phyloP scores from a whole-genome alignment of 2,888 invertebrate species.

The Lochmaea capreae region DNA sequence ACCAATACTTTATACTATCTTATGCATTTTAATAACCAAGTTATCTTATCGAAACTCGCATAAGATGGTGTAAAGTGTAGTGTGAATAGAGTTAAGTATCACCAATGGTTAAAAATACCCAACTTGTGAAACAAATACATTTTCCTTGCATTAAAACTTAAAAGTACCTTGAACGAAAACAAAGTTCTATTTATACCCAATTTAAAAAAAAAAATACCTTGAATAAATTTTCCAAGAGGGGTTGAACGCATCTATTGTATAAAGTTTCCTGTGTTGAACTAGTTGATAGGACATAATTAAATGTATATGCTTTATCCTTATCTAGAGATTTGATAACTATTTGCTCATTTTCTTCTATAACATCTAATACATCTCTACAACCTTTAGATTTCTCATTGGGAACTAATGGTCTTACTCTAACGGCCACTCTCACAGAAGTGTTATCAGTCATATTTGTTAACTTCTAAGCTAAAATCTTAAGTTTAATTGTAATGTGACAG shows the following conservation, averaged over 20 bases:
- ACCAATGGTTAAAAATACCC: too few species aligned
- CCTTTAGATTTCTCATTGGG: conserved; percentile 78
- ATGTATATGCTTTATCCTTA: conserved; percentile 80
- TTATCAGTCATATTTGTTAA: conserved; percentile 53
- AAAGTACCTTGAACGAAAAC: background rate
- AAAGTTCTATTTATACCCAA: background rate
- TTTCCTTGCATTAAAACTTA: background rate
- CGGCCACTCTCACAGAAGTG: conserved; percentile 77
- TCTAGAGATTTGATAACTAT: conserved; percentile 71
- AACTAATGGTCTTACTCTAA: conserved; percentile 85
- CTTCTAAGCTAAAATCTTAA: conserved; percentile 2
- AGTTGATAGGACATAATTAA: conserved; percentile 83
- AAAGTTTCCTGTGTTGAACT: conserved; percentile 67
- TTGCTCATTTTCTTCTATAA: conserved; percentile 75
- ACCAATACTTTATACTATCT: too few species aligned
- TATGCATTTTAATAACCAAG: too few species aligned
- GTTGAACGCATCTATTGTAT: conserved; percentile 78
- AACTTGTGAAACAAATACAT: too few species aligned
- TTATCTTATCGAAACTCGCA: too few species aligned
- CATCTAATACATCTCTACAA: conserved; percentile 79
- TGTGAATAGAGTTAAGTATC: too few species aligned
- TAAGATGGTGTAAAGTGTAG: too few species aligned
- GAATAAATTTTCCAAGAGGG: conserved; percentile 82
- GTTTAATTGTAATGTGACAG: background rate
- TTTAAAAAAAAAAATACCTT: conserved; percentile 66